Percentiles rank a stretch among this genome's conserved stretches.
Evolutionary conservation across 1,140 invertebrate genomes (phyloP).

Genomic region (Drosophila pallidifrons): DNA sequence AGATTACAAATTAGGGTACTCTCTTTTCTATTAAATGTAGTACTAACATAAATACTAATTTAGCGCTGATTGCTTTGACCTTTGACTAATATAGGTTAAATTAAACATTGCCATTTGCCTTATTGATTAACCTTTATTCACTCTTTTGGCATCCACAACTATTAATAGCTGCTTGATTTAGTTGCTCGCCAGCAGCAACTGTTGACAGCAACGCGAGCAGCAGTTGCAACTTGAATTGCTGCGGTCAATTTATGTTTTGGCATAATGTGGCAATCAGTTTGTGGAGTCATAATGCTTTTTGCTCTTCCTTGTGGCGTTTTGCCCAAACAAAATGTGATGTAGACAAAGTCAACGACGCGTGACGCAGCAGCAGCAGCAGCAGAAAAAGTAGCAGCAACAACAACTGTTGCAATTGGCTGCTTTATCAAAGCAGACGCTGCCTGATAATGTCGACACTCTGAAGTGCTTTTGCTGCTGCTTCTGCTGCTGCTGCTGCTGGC

Average conservation of each 20-base stretch:
- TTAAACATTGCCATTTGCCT: too few species aligned
- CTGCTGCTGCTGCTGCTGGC: conserved; percentile 14
- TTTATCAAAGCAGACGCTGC: conserved; percentile 59
- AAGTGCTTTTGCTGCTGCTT: background rate
- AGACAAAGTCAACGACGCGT: conserved; percentile 35
- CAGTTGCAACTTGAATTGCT: conserved; percentile 16
- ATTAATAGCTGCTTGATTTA: conserved; percentile 1
- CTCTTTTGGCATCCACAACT: background rate
- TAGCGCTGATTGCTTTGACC: too few species aligned
- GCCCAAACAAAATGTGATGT: conserved; percentile 33
- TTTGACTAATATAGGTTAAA: too few species aligned
- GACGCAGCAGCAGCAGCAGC: conserved; percentile 25
- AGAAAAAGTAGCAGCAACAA: conserved; percentile 35
- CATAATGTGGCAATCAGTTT: conserved; percentile 46
- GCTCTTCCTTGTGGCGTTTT: conserved; percentile 51
- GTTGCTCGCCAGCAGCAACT: conserved; percentile 8
- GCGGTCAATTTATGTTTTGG: conserved; percentile 35
- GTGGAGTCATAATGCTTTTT: conserved; percentile 49
- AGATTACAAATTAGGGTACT: too few species aligned
- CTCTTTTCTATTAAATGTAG: too few species aligned
- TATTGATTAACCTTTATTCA: background rate
- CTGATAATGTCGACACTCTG: conserved; percentile 56
- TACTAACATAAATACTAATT: too few species aligned
- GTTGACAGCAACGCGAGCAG: conserved; percentile 16
- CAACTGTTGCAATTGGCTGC: conserved; percentile 54